Conservation (phyloP, 2,888 invertebrate species). For the Chaetoderma sp. region DNA sequence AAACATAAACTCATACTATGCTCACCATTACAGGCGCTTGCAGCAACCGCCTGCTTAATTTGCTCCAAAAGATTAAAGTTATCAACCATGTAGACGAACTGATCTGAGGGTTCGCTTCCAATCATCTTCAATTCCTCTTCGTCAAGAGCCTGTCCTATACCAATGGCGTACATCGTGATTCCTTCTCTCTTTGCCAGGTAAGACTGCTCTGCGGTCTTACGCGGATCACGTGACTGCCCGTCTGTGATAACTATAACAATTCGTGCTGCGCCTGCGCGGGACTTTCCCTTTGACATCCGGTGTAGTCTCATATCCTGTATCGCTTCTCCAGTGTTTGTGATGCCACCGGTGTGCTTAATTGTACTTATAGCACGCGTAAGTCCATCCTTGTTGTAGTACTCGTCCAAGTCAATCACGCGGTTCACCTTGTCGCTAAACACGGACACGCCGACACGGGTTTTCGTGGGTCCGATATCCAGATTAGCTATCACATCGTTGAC, state of each 20-base stretch:
- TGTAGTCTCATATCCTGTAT: slow-evolving; percentile 42
- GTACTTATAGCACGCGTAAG: slow-evolving; percentile 29
- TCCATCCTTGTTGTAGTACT: slow-evolving; percentile 32
- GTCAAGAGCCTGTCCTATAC: slow-evolving; percentile 46
- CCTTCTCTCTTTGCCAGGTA: slow-evolving; percentile 36
- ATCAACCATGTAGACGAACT: slow-evolving; percentile 46
- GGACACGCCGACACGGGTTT: slow-evolving; percentile 52
- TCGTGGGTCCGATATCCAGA: slow-evolving; percentile 46
- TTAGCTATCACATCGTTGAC: slow-evolving; percentile 48
- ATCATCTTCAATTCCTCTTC: slow-evolving; percentile 43
- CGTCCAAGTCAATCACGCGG: slow-evolving; percentile 38
- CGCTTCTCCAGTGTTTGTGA: slow-evolving; percentile 39
- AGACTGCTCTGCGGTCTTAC: slow-evolving; percentile 44
- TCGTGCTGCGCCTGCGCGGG: slow-evolving; percentile 41
- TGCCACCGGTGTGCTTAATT: slow-evolving; percentile 34
- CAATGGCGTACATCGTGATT: slow-evolving; percentile 53
- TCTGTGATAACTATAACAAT: slow-evolving; percentile 62
- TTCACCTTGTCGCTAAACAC: slow-evolving; percentile 50
- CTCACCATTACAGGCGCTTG: slow-evolving; percentile 50
- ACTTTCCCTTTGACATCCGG: slow-evolving; percentile 19
- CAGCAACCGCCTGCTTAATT: slow-evolving; percentile 42
- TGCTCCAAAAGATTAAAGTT: slow-evolving; percentile 41
- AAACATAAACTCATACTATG: too few species aligned
- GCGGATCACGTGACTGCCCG: slow-evolving; percentile 50
- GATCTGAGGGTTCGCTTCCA: slow-evolving; percentile 42